Evolutionary conservation across 2,888 invertebrate species (phyloP).

Genomic region (Bhutanitis thaidina): DNA sequence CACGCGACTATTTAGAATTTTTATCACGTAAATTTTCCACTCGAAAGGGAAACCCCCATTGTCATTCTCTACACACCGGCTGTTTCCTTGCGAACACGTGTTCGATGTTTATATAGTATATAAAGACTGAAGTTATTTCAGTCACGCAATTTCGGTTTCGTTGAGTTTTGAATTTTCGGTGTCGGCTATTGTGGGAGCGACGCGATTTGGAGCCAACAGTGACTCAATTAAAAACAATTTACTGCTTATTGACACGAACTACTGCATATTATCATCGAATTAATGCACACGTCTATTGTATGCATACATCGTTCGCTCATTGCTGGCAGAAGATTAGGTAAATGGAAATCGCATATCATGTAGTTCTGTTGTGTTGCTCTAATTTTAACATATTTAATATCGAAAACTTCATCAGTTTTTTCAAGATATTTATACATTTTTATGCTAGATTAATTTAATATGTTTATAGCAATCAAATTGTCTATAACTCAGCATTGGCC

Average conservation of each 20-base stretch:
- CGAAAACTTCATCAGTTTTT: no score
- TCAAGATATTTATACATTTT: no score
- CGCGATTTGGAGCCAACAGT: slow-evolving; percentile 42
- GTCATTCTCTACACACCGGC: slow-evolving; percentile 65
- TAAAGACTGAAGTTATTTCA: slow-evolving; percentile 52
- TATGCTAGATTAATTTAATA: no score
- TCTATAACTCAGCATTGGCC: no score
- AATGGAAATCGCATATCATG: no score
- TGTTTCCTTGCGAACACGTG: slow-evolving; percentile 76
- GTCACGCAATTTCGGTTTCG: slow-evolving; percentile 70
- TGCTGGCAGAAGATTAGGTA: no score
- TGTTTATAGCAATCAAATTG: neutral
- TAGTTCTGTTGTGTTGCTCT: no score
- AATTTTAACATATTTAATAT: no score
- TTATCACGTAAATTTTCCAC: slow-evolving; percentile 79
- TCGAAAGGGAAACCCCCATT: slow-evolving; percentile 77
- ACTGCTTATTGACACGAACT: slow-evolving; percentile 51
- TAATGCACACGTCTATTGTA: slow-evolving; percentile 23
- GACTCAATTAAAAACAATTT: slow-evolving; percentile 55
- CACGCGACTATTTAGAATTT: slow-evolving; percentile 74
- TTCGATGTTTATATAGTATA: slow-evolving; percentile 49
- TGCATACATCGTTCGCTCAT: slow-evolving; percentile 17
- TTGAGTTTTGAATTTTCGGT: slow-evolving; percentile 54
- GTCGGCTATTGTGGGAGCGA: slow-evolving; percentile 38
- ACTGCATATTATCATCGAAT: slow-evolving; percentile 24